Conservation (phyloP, 2,113 vertebrate species). For the Platichthys stellatus region DNA sequence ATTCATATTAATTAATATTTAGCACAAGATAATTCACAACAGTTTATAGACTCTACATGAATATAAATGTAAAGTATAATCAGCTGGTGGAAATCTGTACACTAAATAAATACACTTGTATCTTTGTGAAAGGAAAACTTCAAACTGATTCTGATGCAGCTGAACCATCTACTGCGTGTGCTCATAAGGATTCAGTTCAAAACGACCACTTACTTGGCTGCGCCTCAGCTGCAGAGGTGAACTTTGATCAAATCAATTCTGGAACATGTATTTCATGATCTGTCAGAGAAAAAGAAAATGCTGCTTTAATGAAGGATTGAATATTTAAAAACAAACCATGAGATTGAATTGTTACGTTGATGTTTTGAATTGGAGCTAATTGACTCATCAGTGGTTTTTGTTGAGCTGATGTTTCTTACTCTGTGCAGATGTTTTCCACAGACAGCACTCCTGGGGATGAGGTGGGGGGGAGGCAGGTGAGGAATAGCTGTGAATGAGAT, state of each 20-base stretch:
- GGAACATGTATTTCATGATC: constrained; percentile 31
- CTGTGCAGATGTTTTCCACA: constrained; percentile 40
- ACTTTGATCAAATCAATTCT: constrained; percentile 19
- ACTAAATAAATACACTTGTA: neutral
- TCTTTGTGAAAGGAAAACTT: no score
- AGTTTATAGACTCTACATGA: neutral
- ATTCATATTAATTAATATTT: no score
- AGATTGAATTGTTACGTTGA: neutral
- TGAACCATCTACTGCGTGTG: neutral
- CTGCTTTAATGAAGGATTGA: neutral
- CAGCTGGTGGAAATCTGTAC: neutral
- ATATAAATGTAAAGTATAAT: neutral
- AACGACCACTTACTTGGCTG: constrained; percentile 50
- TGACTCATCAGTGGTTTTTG: neutral
- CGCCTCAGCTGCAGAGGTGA: constrained; percentile 17
- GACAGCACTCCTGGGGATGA: constrained; percentile 20
- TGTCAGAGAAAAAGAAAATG: constrained; percentile 28
- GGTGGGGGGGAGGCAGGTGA: neutral
- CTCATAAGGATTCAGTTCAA: neutral
- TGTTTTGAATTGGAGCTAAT: neutral
- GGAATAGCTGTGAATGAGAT: constrained; percentile 52
- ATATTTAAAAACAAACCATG: neutral
- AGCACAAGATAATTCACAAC: neutral
- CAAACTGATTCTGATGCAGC: neutral
- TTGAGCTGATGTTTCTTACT: constrained; percentile 39